These are phyloP conservation scores for Etia nguti DNA, from an alignment of 2,113 vertebrate genomes.

Conservation along the genomic window DNA sequence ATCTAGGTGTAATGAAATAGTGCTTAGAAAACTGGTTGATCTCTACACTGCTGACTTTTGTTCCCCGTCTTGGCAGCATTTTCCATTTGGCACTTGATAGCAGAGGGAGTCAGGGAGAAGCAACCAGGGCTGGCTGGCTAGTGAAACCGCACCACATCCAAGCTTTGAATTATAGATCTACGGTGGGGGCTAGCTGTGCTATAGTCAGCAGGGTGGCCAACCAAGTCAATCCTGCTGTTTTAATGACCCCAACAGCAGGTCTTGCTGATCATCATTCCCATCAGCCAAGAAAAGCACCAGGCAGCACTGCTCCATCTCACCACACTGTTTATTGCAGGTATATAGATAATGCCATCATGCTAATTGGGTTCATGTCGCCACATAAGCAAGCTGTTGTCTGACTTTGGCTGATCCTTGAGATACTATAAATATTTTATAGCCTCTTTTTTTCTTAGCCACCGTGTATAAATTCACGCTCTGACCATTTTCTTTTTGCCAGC, in stretches of 20 bases:
- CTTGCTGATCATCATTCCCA: constrained; percentile 15
- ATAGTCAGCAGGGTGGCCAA: constrained; percentile 50
- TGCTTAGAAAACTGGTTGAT: neutral
- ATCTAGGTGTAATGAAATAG: constrained; percentile 10
- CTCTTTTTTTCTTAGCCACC: constrained; percentile 15
- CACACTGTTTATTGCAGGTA: constrained; percentile 10
- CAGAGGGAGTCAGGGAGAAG: constrained; percentile 5
- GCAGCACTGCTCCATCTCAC: constrained; percentile 4
- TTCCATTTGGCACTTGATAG: constrained; percentile 18
- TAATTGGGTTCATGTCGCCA: constrained; percentile 68
- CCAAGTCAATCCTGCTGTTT: constrained; percentile 19
- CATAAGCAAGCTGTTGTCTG: constrained; percentile 69
- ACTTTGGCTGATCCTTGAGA: constrained; percentile 47
- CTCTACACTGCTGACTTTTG: constrained; percentile 41
- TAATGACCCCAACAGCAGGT: constrained; percentile 21
- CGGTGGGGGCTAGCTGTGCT: constrained; percentile 19
- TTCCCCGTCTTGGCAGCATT: constrained; percentile 28
- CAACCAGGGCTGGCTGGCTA: neutral
- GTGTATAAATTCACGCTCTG: constrained; percentile 42
- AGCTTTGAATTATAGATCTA: constrained; percentile 62
- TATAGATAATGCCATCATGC: constrained; percentile 56
- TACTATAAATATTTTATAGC: constrained; percentile 65
- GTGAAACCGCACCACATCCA: constrained; percentile 52
- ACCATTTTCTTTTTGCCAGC: constrained; percentile 43
- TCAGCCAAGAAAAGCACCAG: constrained; percentile 10